Evolutionary conservation across 2,113 vertebrate species (phyloP).

Genomic region (Myxocyprinus asiaticus): DNA sequence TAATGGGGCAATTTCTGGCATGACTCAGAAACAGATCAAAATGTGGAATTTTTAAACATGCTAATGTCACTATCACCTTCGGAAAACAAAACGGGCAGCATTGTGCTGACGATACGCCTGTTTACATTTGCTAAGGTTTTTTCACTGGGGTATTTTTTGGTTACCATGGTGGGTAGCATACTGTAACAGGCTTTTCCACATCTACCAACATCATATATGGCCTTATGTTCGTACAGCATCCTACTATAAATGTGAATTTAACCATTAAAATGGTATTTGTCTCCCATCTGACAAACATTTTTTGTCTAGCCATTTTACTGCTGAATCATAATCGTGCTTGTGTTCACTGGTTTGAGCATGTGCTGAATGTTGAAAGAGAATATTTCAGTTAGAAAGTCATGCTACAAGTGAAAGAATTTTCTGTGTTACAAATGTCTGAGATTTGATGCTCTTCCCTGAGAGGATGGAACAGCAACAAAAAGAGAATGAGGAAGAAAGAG

Average conservation of each 20-base stretch:
- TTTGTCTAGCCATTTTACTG: no score
- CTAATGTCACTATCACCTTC: neutral
- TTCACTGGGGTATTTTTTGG: neutral
- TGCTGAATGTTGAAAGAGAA: neutral
- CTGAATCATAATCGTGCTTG: no score
- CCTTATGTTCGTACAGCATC: no score
- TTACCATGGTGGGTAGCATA: neutral
- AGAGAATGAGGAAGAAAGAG: constrained; percentile 44
- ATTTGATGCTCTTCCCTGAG: no score
- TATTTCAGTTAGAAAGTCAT: neutral
- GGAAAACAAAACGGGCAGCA: neutral
- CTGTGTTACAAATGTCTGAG: no score
- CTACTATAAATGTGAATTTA: no score
- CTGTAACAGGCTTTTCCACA: neutral
- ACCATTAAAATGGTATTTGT: no score
- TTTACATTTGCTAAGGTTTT: constrained; percentile 9
- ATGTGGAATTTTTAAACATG: no score
- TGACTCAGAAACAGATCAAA: no score
- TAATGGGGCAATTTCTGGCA: no score
- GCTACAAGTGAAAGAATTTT: neutral
- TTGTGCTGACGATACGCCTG: neutral
- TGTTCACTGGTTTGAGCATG: no score
- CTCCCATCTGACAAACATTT: no score
- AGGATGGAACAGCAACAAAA: neutral
- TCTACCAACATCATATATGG: neutral